phyloP scores from a whole-genome alignment of 2,113 vertebrate genomes.

The Cyprinodon variegatus region DNA sequence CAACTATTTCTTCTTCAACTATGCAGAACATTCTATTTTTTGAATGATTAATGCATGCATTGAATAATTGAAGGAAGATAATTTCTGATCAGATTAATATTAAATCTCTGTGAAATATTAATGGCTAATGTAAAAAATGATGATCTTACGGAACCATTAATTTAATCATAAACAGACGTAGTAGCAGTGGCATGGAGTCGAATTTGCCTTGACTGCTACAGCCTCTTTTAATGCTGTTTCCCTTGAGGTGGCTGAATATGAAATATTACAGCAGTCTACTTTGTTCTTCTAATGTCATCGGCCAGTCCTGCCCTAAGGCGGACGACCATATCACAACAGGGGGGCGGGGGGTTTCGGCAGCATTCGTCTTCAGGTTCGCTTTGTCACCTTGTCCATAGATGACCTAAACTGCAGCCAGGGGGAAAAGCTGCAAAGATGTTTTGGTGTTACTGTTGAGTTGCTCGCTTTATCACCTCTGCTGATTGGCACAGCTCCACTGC shows the following conservation, averaged over 20 bases:
- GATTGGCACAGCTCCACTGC: constrained; percentile 49
- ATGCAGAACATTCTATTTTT: constrained; percentile 69
- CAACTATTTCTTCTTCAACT: constrained; percentile 35
- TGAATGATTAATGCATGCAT: constrained; percentile 78
- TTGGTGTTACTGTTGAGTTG: constrained; percentile 44
- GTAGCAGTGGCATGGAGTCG: constrained; percentile 34
- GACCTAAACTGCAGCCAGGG: constrained; percentile 42
- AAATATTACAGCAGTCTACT: constrained; percentile 51
- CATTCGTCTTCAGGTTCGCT: constrained; percentile 44
- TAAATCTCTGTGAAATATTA: constrained; percentile 79
- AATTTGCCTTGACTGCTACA: constrained; percentile 18
- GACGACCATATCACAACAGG: constrained; percentile 16
- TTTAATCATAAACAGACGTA: constrained; percentile 73
- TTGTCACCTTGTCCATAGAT: constrained; percentile 56
- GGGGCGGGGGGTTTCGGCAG: constrained; percentile 20
- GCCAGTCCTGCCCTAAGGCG: constrained; percentile 48
- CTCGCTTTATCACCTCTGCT: constrained; percentile 26
- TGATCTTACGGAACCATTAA: constrained; percentile 69
- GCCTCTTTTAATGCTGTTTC: constrained; percentile 39
- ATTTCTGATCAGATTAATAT: constrained; percentile 84
- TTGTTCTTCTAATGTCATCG: constrained; percentile 52
- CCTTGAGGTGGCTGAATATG: constrained; percentile 52
- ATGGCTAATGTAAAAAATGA: constrained; percentile 66
- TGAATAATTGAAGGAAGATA: constrained; percentile 81
- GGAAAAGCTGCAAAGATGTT: constrained; percentile 49